Percentiles rank a stretch among this genome's conserved stretches.
These are phyloP conservation scores for Amblyjoppa proteus DNA, from an alignment of 2,888 invertebrate genomes.

Conservation along the genomic window DNA sequence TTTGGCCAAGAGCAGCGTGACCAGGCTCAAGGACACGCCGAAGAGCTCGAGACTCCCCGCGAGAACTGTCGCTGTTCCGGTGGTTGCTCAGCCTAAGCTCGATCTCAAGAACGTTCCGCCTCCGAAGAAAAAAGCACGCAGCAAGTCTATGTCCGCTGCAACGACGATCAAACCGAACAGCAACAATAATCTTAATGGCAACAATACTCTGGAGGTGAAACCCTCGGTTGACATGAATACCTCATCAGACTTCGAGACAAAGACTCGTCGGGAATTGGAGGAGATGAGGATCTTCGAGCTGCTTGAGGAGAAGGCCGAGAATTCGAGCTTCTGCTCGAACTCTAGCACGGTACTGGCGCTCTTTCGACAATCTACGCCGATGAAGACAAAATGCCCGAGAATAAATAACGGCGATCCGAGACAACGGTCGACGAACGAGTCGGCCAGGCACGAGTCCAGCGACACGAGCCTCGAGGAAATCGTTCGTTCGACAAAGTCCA, in stretches of 20 bases:
- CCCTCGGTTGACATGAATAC: constrained; percentile 58
- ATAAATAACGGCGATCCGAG: constrained; percentile 64
- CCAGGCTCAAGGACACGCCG: constrained; percentile 57
- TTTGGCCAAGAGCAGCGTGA: constrained; percentile 20
- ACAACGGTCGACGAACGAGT: constrained; percentile 78
- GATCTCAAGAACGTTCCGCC: constrained; percentile 75
- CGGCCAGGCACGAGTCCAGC: constrained; percentile 32
- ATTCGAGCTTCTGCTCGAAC: constrained; percentile 90
- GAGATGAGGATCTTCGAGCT: constrained; percentile 92
- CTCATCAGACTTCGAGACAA: constrained; percentile 78
- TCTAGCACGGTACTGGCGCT: constrained; percentile 88
- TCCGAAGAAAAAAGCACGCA: constrained; percentile 72
- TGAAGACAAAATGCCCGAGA: constrained; percentile 71
- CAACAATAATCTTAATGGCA: background rate
- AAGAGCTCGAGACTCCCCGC: constrained; percentile 60
- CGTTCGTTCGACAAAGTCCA: constrained; percentile 67
- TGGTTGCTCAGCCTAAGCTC: constrained; percentile 71
- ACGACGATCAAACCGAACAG: constrained; percentile 9
- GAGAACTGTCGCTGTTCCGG: constrained; percentile 30
- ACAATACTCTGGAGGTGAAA: background rate
- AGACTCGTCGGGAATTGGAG: constrained; percentile 86
- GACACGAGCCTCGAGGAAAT: constrained; percentile 70
- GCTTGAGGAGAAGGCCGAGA: constrained; percentile 90
- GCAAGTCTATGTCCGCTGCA: constrained; percentile 70
- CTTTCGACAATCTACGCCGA: constrained; percentile 84